phyloP scores from a whole-genome alignment of 37 sponge, comb jelly and placozoan species.

The Lycopodina hypogea region DNA sequence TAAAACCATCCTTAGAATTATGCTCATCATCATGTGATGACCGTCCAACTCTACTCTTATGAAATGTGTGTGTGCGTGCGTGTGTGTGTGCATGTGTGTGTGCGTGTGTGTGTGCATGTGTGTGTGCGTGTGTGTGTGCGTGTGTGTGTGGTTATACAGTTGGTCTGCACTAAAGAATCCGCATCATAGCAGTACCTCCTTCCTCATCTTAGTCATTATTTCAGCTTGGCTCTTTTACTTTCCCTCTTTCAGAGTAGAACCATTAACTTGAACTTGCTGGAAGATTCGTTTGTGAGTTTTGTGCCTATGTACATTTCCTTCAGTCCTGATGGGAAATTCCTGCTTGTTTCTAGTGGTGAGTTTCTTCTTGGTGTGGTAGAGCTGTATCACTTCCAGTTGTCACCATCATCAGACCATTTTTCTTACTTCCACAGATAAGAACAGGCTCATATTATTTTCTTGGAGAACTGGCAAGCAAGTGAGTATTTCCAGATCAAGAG shows the following conservation, averaged over 20 bases:
- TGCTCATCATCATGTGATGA: no score
- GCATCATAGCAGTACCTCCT: no score
- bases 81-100: no score
- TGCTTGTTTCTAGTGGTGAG: conserved; percentile 85
- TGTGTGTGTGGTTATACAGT: no score
- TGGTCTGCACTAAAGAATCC: no score
- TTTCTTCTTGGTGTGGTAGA: background rate
- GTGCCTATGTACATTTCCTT: conserved; percentile 79
- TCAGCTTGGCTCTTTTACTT: background rate
- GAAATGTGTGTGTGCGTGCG: no score
- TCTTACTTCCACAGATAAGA: conserved; percentile 43
- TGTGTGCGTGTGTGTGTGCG: no score
- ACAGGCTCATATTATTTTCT: conserved; percentile 65
- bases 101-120: no score
- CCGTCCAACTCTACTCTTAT: no score
- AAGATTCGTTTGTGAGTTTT: conserved; percentile 85
- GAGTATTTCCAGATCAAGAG: background rate
- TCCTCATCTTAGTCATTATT: no score
- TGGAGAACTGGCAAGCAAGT: conserved; percentile 72
- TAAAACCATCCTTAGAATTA: no score
- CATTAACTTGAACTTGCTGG: conserved; percentile 81
- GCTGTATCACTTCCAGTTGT: background rate
- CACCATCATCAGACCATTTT: background rate
- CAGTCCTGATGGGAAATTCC: conserved; percentile 60
- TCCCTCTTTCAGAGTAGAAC: conserved; percentile 30